Evolutionary conservation across 2,113 vertebrate species (phyloP), one percentile per base, ranked within the genome.

Genomic region (Gulo gulo): DNA sequence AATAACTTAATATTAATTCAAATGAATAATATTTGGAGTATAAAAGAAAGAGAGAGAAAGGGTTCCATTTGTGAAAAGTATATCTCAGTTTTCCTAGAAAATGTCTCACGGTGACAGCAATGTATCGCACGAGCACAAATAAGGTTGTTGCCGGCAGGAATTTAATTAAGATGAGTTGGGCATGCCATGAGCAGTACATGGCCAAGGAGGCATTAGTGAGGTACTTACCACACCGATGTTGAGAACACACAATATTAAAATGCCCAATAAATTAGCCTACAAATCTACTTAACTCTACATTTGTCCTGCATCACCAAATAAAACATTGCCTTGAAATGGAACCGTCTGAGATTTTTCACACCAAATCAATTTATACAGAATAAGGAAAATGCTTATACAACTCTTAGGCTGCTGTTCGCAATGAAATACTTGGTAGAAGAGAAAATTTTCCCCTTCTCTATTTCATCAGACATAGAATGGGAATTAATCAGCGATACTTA

Each of bases 141-240:
- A 39, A 96, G 73, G 90, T 93, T 84, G 42, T 63, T 82, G 69
- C 50, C 61, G n/a, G 26, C 96, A 96, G 16, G 92, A 81, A 96
- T 96, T 96, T 96, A 97, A 98, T 97, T 92, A 96, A 97, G 95
- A 93, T 85, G 95, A 96, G 92, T 95, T 15, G 88, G 71, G 34
- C 94, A 87, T 34, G 92, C 79, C n/a, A 34, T 7, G 16, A 83
- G 39, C 88, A 42, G 55, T 29, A 11, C 47, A 55, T 0, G 42
- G 97, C 59, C 12, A 0, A 89, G 73, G 80, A n/a, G 86, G 79
- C 52, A 63, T 14, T 42, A 69, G 57, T 18, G n/a, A 69, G 83
- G 86, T 89, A 29, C 94, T 86, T 39, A 55, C 11, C 81, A 91
- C 83, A 73, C 47, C 36, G 39, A 80, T 45, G 31, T 52, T 36